Base-by-base conservation (phyloP, 2,113 vertebrate species). In the Rhegmatorhina hoffmannsi region DNA sequence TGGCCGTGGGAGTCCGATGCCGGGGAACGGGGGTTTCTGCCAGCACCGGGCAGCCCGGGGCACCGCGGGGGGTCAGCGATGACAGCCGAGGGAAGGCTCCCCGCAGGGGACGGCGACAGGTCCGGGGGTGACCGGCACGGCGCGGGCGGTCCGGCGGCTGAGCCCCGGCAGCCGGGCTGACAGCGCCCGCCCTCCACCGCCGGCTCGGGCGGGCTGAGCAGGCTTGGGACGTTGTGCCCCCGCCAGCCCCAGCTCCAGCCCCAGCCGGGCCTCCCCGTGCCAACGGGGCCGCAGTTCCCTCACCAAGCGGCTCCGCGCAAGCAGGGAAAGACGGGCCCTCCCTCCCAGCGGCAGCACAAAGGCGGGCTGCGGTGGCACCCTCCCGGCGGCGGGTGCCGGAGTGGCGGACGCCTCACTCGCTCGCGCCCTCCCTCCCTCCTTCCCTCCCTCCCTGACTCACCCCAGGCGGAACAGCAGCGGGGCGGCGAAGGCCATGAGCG, bases 401-500 rank as follows among this genome's bases (percentile, higher is more conserved):
- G 86, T 46, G 31, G 43, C 44, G 50, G 40, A 15, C 73, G 55
- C 84, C 36, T 36, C 0, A 6, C 6, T 24, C 53, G 17, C n/a
- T 58, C 55, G 5, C 50, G 29, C 52, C 11, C 38, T 58, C 55
- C 8, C 50, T 53, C 52, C 11, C 38, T 58, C 33, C 8, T 26
- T 53, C 52, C 11, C 31, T 53, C 67, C 7, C 68, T 55, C 70
- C 19, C 34, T 76, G 82, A 97, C 97, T 95, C 81, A 97, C 96
- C 97, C 96, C 93, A 98, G 90, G 90, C 97, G 96, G 94, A 97
- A 97, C 47, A 96, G 94, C 95, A 98, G 90, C 78, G 89, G 82
- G 68, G 87, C 50, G 26, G 40, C 40, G 40, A 40, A 40, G 40
- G 40, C 40, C 40, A 40, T 40, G 40, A 40, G 40, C 40, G 40